These are phyloP conservation scores for Acanthurus leucopareius DNA, from an alignment of 2,797 vertebrate genomes.

Conservation along the genomic window DNA sequence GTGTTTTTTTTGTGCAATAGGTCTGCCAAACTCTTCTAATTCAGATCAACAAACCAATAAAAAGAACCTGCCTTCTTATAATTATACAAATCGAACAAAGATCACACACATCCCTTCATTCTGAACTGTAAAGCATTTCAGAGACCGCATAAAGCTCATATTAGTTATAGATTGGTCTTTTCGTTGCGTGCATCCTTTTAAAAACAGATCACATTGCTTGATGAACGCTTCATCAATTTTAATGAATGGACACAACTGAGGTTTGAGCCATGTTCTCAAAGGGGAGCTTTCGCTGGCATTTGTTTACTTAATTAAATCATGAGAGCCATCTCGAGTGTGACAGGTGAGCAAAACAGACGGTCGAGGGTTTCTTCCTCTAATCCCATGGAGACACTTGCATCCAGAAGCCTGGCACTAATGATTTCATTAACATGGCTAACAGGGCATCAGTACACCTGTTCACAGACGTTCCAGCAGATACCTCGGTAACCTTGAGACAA, in stretches of 20 bases:
- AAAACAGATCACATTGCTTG: conserved; percentile 25
- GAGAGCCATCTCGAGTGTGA: conserved; percentile 73
- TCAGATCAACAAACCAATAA: background rate
- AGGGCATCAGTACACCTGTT: conserved; percentile 84
- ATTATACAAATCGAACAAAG: too few species aligned
- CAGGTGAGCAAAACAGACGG: conserved; percentile 82
- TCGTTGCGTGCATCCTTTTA: background rate
- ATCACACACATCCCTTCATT: too few species aligned
- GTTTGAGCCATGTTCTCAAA: conserved; percentile 39
- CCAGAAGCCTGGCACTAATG: conserved; percentile 82
- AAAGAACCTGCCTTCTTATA: background rate
- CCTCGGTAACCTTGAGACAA: conserved; percentile 81
- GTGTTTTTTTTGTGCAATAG: background rate
- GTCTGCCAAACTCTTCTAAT: background rate
- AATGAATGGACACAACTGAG: conserved; percentile 55
- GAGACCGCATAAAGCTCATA: background rate
- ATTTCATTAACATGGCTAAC: conserved; percentile 86
- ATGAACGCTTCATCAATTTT: conserved; percentile 41
- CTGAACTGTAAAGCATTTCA: background rate
- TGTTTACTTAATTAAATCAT: conserved; percentile 84
- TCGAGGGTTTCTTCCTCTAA: conserved; percentile 65
- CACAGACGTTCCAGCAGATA: conserved; percentile 71
- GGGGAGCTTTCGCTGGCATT: conserved; percentile 58
- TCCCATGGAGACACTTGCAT: conserved; percentile 76
- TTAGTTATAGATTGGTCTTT: background rate